phyloP scores from a whole-genome alignment of 2,888 invertebrate genomes.

The Lepidonotus clava region DNA sequence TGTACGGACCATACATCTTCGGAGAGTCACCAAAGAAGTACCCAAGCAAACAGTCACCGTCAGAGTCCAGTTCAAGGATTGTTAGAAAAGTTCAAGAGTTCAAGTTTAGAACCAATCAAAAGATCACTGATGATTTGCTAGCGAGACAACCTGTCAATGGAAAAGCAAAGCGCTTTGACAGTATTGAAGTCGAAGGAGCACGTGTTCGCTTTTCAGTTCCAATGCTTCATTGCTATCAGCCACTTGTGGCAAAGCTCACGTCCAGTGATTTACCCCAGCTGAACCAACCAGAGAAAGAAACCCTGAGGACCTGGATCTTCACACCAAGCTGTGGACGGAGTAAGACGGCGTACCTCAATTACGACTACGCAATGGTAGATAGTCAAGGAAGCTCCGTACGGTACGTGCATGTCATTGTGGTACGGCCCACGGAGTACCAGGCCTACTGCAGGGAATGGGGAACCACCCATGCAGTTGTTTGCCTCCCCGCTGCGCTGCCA shows the following conservation, averaged over 20 bases:
- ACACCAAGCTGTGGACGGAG: not conserved
- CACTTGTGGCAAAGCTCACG: not conserved
- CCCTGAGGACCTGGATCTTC: not conserved
- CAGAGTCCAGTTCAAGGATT: too few species aligned
- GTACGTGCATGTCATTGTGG: not conserved
- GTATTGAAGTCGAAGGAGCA: not conserved
- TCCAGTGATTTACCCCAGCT: not conserved
- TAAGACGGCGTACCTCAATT: not conserved
- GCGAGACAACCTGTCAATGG: not conserved
- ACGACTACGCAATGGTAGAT: not conserved
- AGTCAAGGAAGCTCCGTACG: not conserved
- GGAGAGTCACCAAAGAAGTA: not conserved
- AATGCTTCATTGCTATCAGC: not conserved
- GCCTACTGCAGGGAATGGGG: not conserved
- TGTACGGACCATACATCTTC: not conserved
- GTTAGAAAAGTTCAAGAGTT: not conserved
- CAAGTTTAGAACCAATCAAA: not conserved
- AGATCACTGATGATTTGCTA: not conserved
- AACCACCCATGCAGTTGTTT: conserved; percentile 49
- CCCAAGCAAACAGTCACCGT: too few species aligned
- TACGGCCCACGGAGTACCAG: not conserved
- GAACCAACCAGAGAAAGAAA: not conserved
- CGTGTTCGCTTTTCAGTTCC: not conserved
- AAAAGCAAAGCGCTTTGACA: not conserved
- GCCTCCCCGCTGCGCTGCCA: conserved; percentile 12